Evolutionary conservation across 2,113 vertebrate genomes (phyloP).

Genomic region (Callipepla squamata): DNA sequence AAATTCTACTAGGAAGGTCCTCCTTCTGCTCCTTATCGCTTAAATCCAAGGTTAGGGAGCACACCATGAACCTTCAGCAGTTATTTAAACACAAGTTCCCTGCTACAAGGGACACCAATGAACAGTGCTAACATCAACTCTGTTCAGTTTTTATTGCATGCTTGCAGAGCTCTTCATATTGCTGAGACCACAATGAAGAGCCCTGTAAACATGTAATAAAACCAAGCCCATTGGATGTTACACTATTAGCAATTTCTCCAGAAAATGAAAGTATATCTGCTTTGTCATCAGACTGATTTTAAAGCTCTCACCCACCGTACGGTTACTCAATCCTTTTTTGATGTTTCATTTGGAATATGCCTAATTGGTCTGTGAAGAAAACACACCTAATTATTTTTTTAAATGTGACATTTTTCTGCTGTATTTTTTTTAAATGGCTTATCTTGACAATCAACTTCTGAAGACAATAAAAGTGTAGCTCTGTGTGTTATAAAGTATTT

Average conservation of each 20-base stretch:
- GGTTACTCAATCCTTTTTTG: conserved; percentile 23
- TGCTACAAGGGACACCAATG: conserved; percentile 53
- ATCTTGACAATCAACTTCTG: conserved; percentile 77
- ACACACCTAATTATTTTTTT: conserved; percentile 58
- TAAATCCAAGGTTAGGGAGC: conserved; percentile 46
- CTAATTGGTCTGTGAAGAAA: conserved; percentile 60
- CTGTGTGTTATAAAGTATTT: conserved; percentile 82
- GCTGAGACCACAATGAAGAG: conserved; percentile 70
- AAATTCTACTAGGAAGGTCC: conserved; percentile 34
- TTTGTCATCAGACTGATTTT: conserved; percentile 62
- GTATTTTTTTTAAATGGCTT: conserved; percentile 62
- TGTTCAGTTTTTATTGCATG: conserved; percentile 70
- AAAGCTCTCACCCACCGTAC: background rate
- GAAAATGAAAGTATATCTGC: conserved; percentile 69
- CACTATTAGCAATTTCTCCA: conserved; percentile 70
- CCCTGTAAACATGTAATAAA: conserved; percentile 73
- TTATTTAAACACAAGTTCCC: conserved; percentile 69
- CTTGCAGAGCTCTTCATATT: conserved; percentile 69
- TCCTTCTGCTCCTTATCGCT: background rate
- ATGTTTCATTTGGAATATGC: conserved; percentile 50
- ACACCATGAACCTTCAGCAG: conserved; percentile 8
- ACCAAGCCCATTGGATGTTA: conserved; percentile 62
- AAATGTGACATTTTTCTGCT: conserved; percentile 50
- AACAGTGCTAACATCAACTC: conserved; percentile 45
- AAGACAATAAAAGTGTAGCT: conserved; percentile 77